Evolutionary conservation across 2,797 vertebrate species (phyloP).

Genomic region (Anableps anableps): DNA sequence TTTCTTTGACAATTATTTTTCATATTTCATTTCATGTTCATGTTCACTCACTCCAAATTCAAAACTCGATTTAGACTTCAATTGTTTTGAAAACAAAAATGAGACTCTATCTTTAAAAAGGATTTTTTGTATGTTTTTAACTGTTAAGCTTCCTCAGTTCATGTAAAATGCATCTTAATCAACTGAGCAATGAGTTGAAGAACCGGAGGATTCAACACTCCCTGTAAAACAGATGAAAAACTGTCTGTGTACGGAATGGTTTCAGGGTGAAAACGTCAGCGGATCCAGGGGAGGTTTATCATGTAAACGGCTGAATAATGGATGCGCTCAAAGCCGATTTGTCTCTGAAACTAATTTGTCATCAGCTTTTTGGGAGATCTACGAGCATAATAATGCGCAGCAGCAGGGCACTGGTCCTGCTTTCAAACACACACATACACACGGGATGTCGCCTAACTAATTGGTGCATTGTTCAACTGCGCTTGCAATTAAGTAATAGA

Average conservation of each 20-base stretch:
- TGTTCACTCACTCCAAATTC: neutral
- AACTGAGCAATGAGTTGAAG: neutral
- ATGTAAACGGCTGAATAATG: slow-evolving; percentile 57
- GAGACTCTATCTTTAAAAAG: neutral
- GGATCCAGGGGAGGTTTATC: neutral
- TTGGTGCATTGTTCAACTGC: slow-evolving; percentile 35
- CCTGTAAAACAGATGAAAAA: neutral
- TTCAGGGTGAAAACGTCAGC: neutral
- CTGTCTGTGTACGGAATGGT: neutral
- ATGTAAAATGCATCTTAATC: neutral
- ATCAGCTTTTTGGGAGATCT: slow-evolving; percentile 52
- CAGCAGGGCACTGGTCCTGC: neutral
- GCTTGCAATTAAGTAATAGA: slow-evolving; percentile 35
- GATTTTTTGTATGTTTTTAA: neutral
- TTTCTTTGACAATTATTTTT: neutral
- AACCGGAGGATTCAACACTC: neutral
- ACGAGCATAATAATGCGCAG: slow-evolving; percentile 11
- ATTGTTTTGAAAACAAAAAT: neutral
- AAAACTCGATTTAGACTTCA: neutral
- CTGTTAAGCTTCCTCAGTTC: neutral
- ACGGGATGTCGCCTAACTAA: slow-evolving; percentile 15
- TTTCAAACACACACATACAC: slow-evolving; percentile 19
- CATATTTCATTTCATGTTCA: neutral
- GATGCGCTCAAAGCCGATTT: slow-evolving; percentile 42
- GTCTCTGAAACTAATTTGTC: slow-evolving; percentile 50